Conservation (phyloP, 1,140 invertebrate species). For the Apis laboriosa region DNA sequence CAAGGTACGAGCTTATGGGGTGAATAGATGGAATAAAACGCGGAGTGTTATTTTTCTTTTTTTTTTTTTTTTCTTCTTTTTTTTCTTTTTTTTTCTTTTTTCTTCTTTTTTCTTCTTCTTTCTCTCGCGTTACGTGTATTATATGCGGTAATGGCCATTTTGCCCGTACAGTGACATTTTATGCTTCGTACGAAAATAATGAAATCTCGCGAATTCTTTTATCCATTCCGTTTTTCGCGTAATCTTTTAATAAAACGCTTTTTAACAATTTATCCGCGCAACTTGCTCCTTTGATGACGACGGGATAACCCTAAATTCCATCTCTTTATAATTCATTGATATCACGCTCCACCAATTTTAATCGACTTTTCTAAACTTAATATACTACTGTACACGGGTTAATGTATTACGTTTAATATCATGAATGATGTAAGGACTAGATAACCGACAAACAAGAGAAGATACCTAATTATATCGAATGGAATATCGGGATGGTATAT, state of each 20-base stretch:
- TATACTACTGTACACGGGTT: not conserved
- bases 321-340: not conserved
- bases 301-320: not conserved
- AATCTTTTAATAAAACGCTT: not conserved
- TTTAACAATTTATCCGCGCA: not conserved
- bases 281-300: not conserved
- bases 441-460: too few relatives aligned
- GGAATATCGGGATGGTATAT: not conserved
- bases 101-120: too few relatives aligned
- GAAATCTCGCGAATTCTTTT: not conserved
- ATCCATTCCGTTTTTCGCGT: not conserved
- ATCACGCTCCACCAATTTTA: not conserved
- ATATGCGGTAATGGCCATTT: not conserved
- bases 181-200: not conserved
- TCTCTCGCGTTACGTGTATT: not conserved
- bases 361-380: constrained; percentile 8
- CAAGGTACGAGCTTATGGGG: not conserved
- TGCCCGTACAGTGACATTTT: not conserved
- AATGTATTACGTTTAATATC: not conserved
- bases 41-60: not conserved
- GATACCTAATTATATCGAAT: too few relatives aligned
- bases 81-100: not conserved
- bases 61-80: not conserved
- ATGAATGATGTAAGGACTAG: not conserved
- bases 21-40: not conserved